phyloP scores from a whole-genome alignment of 2,113 vertebrate species.

The Benitochromis conjunctus region DNA sequence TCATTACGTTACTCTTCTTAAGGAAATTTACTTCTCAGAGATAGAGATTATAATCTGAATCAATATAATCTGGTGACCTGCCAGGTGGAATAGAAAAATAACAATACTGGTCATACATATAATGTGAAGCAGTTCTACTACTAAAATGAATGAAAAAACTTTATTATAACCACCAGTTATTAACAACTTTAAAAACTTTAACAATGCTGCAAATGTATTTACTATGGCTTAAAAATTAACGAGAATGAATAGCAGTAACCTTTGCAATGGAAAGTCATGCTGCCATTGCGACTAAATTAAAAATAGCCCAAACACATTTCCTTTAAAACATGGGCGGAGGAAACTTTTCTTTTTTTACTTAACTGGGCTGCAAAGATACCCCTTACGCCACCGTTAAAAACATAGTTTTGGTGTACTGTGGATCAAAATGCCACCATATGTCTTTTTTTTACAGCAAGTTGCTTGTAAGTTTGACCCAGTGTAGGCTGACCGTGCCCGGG shows the following conservation, averaged over 20 bases:
- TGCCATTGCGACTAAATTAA: background rate
- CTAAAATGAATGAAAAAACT: background rate
- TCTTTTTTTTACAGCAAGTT: background rate
- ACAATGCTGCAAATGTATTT: background rate
- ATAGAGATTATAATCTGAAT: background rate
- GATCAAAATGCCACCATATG: background rate
- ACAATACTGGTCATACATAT: background rate
- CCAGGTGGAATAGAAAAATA: background rate
- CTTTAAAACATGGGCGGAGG: background rate
- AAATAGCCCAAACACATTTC: background rate
- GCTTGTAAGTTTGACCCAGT: background rate
- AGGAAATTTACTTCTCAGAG: background rate
- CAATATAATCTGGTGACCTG: background rate
- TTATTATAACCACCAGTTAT: background rate
- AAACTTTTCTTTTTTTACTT: background rate
- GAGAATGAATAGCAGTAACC: background rate
- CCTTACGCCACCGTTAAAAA: background rate
- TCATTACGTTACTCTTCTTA: background rate
- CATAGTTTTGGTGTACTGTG: background rate
- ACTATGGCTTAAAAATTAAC: background rate
- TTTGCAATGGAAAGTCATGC: background rate
- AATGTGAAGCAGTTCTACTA: background rate
- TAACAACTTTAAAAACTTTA: background rate
- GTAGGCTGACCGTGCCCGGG: background rate
- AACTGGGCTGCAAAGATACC: background rate